A percentile compares a stretch with the other conserved stretches of the same genome.
Evolutionary conservation across 2,888 invertebrate genomes (phyloP).

Genomic region (Acanthosepion esculentum): DNA sequence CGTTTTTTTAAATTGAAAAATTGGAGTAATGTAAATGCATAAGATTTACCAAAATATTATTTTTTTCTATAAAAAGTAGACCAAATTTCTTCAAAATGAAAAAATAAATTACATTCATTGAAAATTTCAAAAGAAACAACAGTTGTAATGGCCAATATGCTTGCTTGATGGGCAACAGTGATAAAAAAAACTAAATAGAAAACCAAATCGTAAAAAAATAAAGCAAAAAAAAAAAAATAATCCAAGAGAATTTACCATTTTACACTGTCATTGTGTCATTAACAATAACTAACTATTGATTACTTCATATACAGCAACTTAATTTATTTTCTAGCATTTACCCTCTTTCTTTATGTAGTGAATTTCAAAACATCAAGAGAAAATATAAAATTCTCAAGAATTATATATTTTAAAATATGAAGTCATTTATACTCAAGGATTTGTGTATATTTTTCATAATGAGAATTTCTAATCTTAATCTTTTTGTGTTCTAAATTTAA

Average conservation of each 20-base stretch:
- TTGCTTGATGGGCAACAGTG: not conserved
- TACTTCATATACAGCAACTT: not conserved
- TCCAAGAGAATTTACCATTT: not conserved
- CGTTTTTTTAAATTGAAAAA: not conserved
- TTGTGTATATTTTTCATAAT: too few species aligned
- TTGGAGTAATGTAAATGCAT: not conserved
- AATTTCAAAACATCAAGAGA: too few species aligned
- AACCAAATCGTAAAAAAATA: not conserved
- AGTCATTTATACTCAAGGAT: too few species aligned
- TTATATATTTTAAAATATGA: too few species aligned
- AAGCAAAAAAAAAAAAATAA: not conserved
- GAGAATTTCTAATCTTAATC: too few species aligned
- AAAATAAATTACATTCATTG: conserved; percentile 15
- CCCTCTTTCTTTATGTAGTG: too few species aligned
- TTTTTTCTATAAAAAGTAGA: not conserved
- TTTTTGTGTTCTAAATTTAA: too few species aligned
- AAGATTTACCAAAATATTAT: not conserved
- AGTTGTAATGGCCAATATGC: not conserved
- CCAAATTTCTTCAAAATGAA: not conserved
- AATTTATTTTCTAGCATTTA: too few species aligned
- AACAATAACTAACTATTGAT: not conserved
- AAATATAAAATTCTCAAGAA: too few species aligned
- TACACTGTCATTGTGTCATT: not conserved
- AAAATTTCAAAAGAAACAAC: not conserved
- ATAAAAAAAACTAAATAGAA: not conserved